Conservation (phyloP, 2,797 vertebrate genomes). For the Sebastes wilsoni region DNA sequence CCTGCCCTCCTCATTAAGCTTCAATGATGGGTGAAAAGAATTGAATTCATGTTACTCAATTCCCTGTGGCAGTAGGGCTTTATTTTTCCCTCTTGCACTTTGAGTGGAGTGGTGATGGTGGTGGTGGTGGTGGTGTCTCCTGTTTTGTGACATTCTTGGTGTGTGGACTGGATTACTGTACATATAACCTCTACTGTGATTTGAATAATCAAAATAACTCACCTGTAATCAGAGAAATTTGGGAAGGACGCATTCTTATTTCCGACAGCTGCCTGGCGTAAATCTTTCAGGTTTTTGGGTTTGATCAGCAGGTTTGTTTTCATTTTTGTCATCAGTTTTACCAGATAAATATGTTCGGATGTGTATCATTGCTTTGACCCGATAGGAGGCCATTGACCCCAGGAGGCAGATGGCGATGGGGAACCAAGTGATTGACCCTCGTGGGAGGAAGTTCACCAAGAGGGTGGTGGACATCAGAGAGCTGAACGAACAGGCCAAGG, state of each 20-base stretch:
- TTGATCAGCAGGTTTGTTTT: not conserved
- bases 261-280: not conserved
- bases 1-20: conserved; percentile 28
- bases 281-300: not conserved
- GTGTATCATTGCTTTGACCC: conserved; percentile 16
- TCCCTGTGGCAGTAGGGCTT: conserved; percentile 8
- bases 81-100: conserved; percentile 23
- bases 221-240: conserved; percentile 10
- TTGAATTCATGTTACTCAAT: conserved; percentile 3
- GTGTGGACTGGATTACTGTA: conserved; percentile 11
- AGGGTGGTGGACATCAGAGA: conserved; percentile 97
- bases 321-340: not conserved
- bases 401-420: conserved; percentile 84
- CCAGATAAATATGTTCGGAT: not conserved
- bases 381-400: conserved; percentile 90
- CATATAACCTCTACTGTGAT: not conserved
- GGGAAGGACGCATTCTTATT: conserved; percentile 6
- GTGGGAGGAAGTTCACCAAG: conserved; percentile 93
- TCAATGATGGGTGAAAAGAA: conserved; percentile 36
- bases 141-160: conserved; percentile 39
- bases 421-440: conserved; percentile 86
- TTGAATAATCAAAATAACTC: conserved; percentile 3
- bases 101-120: conserved; percentile 43
- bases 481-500: conserved; percentile 98
- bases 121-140: conserved; percentile 26